These are phyloP conservation scores for Temnothorax ravouxi DNA, from an alignment of 2,888 invertebrate genomes.

Conservation along the genomic window DNA sequence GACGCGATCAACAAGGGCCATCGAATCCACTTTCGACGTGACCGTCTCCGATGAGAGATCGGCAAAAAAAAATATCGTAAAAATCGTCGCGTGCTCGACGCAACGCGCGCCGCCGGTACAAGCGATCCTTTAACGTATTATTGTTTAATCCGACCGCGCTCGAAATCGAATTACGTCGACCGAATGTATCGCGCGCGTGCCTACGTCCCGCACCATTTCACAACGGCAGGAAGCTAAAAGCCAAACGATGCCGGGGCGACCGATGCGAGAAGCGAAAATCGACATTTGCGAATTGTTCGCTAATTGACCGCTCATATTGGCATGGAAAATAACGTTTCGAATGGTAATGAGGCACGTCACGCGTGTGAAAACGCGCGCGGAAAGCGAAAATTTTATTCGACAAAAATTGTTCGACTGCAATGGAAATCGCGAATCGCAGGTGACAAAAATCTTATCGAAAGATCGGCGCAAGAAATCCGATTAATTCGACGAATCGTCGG, in stretches of 20 bases:
- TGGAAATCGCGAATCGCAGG: neutral
- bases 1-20: slow-evolving; percentile 44
- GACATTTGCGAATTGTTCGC: slow-evolving; percentile 39
- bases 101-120: slow-evolving; percentile 12
- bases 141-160: slow-evolving; percentile 51
- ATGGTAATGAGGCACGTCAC: slow-evolving; percentile 12
- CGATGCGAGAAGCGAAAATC: slow-evolving; percentile 26
- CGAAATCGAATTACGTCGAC: slow-evolving; percentile 60
- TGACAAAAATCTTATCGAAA: neutral
- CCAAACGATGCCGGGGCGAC: slow-evolving; percentile 15
- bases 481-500: neutral
- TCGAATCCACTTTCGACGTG: slow-evolving; percentile 44
- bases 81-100: slow-evolving; percentile 31
- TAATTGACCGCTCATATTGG: slow-evolving; percentile 45
- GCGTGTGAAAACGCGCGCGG: neutral
- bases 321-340: slow-evolving; percentile 21
- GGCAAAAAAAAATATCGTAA: slow-evolving; percentile 38
- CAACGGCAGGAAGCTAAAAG: slow-evolving; percentile 19
- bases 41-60: slow-evolving; percentile 40
- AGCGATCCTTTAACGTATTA: slow-evolving; percentile 51
- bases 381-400: neutral
- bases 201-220: slow-evolving; percentile 27
- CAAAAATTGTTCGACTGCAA: neutral
- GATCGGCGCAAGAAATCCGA: neutral
- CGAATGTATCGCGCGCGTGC: slow-evolving; percentile 25